Conservation (phyloP, 2,888 invertebrate species). For the Pegoplata infirma region DNA sequence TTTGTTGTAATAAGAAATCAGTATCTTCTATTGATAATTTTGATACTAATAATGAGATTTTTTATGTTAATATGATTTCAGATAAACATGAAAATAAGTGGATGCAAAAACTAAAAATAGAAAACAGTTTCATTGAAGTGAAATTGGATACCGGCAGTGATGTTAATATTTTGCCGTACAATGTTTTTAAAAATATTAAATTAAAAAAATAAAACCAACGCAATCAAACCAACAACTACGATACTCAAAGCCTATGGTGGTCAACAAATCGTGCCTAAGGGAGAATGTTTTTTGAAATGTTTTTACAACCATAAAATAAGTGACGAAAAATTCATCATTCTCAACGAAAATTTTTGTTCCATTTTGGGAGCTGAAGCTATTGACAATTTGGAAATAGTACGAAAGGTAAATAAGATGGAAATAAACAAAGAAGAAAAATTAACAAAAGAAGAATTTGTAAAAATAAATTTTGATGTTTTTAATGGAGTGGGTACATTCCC, state of each 20-base stretch:
- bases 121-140: slow-evolving; percentile 10
- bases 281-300: slow-evolving; percentile 22
- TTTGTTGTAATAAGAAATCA: slow-evolving; percentile 13
- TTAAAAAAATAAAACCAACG: no score
- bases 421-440: background rate
- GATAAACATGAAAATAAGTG: slow-evolving; percentile 12
- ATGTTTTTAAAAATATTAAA: background rate
- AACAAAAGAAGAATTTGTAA: background rate
- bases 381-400: background rate
- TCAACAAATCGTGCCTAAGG: slow-evolving; percentile 2
- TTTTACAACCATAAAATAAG: slow-evolving; percentile 16
- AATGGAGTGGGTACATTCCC: background rate
- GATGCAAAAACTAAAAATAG: slow-evolving; percentile 13
- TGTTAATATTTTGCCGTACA: slow-evolving; percentile 2
- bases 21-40: slow-evolving; percentile 12
- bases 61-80: slow-evolving; percentile 17
- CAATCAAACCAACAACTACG: background rate
- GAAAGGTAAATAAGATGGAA: background rate
- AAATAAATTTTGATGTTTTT: background rate
- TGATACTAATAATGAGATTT: slow-evolving; percentile 3
- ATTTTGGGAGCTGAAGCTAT: background rate
- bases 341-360: slow-evolving; percentile 6
- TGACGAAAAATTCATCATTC: slow-evolving; percentile 5
- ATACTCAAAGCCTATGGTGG: slow-evolving; percentile 14
- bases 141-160: slow-evolving; percentile 8